Evolutionary conservation across 2,888 invertebrate species (phyloP).

Genomic region (Allophyes oxyacanthae): DNA sequence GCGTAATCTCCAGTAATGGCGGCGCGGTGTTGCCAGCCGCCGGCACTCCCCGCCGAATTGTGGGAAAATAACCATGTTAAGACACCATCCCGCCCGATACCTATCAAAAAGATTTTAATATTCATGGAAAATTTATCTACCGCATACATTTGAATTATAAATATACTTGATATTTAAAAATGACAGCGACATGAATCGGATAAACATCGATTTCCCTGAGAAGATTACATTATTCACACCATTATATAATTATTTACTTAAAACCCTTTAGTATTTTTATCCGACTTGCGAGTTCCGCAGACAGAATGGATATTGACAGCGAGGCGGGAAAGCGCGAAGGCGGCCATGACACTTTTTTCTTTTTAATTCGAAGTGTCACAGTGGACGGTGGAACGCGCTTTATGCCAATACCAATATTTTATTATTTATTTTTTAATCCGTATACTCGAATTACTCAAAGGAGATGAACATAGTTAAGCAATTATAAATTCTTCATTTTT

Average conservation of each 20-base stretch:
- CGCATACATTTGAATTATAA: conserved; percentile 43
- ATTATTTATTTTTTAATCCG: conserved; percentile 45
- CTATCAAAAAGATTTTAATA: conserved; percentile 51
- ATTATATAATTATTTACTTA: conserved; percentile 66
- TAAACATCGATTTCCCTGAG: conserved; percentile 53
- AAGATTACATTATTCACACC: conserved; percentile 63
- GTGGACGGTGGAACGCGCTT: conserved; percentile 62
- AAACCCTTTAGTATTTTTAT: conserved; percentile 65
- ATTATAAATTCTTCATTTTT: conserved; percentile 57
- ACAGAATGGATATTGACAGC: conserved; percentile 75
- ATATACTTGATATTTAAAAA: conserved; percentile 51
- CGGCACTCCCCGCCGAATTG: conserved; percentile 60
- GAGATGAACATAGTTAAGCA: conserved; percentile 45
- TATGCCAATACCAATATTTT: conserved; percentile 63
- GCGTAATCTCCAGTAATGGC: conserved; percentile 85
- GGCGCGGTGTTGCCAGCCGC: conserved; percentile 76
- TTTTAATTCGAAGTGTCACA: conserved; percentile 72
- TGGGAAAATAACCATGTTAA: conserved; percentile 62
- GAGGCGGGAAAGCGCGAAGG: conserved; percentile 74
- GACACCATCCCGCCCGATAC: conserved; percentile 40
- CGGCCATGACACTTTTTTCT: conserved; percentile 74
- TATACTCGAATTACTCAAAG: conserved; percentile 53
- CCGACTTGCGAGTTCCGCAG: conserved; percentile 60
- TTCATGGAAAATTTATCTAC: conserved; percentile 49
- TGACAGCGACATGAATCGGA: conserved; percentile 47